phyloP scores from a whole-genome alignment of 1,140 invertebrate genomes.

The Batillaria attramentaria region DNA sequence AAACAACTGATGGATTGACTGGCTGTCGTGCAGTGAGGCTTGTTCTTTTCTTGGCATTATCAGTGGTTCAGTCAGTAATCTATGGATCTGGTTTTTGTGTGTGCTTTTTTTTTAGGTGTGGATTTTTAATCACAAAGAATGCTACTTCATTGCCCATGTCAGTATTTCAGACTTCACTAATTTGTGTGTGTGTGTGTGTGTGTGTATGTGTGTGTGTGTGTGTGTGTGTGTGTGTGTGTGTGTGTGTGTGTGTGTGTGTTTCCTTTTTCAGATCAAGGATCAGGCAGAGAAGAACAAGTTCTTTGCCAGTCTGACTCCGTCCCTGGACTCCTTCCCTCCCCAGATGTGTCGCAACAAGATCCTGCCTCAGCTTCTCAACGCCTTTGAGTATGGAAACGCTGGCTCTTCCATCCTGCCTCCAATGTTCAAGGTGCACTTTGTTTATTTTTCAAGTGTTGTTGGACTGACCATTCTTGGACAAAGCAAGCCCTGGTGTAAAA shows the following conservation, averaged over 20 bases:
- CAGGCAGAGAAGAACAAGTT: constrained; percentile 78
- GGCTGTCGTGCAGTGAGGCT: too few relatives aligned
- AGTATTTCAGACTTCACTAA: too few relatives aligned
- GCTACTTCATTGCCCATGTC: too few relatives aligned
- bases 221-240: too few relatives aligned
- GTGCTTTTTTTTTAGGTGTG: background rate
- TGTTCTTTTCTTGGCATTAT: too few relatives aligned
- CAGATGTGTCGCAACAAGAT: constrained; percentile 95
- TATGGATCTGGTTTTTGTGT: background rate
- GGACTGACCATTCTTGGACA: too few relatives aligned
- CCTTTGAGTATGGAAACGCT: constrained; percentile 94
- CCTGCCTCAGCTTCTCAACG: constrained; percentile 92
- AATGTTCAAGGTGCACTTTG: constrained; percentile 74
- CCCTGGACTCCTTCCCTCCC: constrained; percentile 93
- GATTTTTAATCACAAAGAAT: too few relatives aligned
- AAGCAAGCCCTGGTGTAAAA: too few relatives aligned
- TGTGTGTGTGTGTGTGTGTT: background rate
- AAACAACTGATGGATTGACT: too few relatives aligned
- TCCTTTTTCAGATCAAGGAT: constrained; percentile 73
- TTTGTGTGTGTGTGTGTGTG: background rate
- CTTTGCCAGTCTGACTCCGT: constrained; percentile 87
- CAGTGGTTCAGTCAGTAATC: too few relatives aligned
- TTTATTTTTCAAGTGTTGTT: too few relatives aligned
- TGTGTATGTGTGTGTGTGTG: constrained; percentile 28
- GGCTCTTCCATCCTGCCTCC: constrained; percentile 73